Evolutionary conservation across 92 coral and sea anemone species (phyloP).

Genomic region (Phenganax marumi): DNA sequence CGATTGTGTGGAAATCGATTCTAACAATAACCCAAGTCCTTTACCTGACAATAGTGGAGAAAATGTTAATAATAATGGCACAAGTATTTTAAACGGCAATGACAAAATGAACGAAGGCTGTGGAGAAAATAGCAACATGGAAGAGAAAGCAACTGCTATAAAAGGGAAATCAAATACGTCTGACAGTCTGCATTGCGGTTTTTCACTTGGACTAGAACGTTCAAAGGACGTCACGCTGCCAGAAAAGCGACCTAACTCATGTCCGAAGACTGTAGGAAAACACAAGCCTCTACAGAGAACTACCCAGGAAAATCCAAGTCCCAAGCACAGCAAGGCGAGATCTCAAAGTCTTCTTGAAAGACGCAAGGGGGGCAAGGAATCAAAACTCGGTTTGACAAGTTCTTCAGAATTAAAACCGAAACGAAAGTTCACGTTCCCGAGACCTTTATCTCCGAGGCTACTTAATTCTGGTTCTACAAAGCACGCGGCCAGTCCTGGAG

Average conservation of each 20-base stretch:
- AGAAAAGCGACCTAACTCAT: conserved; percentile 34
- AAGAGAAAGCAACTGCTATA: too few relatives aligned
- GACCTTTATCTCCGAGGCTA: conserved; percentile 64
- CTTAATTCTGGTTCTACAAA: conserved; percentile 72
- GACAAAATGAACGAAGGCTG: background rate
- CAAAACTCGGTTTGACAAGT: background rate
- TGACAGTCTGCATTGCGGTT: conserved; percentile 16
- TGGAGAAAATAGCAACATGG: background rate
- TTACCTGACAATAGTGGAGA: background rate
- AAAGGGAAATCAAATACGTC: background rate
- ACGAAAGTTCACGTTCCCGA: conserved; percentile 37
- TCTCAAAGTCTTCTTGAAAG: conserved; percentile 26
- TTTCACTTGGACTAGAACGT: conserved; percentile 36
- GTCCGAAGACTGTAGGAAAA: conserved; percentile 37
- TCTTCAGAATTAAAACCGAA: conserved; percentile 25
- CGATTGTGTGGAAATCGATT: background rate
- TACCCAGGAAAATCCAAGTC: conserved; percentile 23
- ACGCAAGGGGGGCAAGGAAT: conserved; percentile 25
- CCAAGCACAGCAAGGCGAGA: conserved; percentile 21
- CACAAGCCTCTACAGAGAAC: background rate
- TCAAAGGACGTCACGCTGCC: conserved; percentile 27
- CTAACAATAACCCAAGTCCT: conserved; percentile 4
- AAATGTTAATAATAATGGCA: background rate
- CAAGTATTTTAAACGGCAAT: background rate
- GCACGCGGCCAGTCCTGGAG: conserved; percentile 76